Conservation (phyloP, 2,888 invertebrate genomes). For the Merodon equestris region DNA sequence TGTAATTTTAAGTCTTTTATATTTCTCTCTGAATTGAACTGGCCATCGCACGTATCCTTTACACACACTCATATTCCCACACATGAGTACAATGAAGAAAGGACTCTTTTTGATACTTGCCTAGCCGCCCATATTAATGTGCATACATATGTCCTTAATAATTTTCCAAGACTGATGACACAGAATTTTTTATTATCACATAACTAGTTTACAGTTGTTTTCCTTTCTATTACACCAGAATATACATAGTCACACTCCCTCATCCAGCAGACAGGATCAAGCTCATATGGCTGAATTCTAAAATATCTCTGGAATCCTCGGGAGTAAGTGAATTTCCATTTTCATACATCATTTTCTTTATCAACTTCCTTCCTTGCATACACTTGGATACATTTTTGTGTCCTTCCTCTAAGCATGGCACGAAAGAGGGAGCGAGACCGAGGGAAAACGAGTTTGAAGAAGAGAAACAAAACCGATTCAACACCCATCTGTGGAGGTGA, state of each 20-base stretch:
- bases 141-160: conserved; percentile 7
- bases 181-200: conserved; percentile 49
- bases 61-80: neutral
- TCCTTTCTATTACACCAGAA: conserved; percentile 11
- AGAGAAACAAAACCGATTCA: conserved; percentile 12
- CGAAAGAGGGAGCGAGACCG: no score
- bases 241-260: neutral
- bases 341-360: conserved; percentile 54
- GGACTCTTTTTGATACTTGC: neutral
- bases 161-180: conserved; percentile 33
- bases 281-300: neutral
- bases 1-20: conserved; percentile 41
- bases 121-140: neutral
- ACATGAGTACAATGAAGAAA: neutral
- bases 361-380: conserved; percentile 27
- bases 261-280: no score
- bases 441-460: neutral
- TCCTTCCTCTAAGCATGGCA: no score
- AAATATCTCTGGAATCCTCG: neutral
- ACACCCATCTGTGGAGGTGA: conserved; percentile 17
- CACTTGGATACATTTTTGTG: no score
- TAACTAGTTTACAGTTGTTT: conserved; percentile 51
- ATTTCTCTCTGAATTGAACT: conserved; percentile 19
- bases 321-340: conserved; percentile 55
- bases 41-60: neutral